phyloP scores from a whole-genome alignment of 1,140 invertebrate species.

The Homalodisca vitripennis region DNA sequence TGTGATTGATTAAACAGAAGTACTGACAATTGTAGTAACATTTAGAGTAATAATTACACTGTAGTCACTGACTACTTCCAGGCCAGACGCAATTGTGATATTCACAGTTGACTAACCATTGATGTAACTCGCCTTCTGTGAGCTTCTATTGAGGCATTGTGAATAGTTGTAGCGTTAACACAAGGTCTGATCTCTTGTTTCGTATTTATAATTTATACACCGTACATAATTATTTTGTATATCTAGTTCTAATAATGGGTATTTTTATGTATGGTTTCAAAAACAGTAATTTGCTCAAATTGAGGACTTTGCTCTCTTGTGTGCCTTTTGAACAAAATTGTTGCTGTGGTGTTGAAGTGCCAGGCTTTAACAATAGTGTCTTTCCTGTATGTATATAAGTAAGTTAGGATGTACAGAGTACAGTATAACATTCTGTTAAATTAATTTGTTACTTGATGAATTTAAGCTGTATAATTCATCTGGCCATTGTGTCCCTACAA shows the following conservation, averaged over 20 bases:
- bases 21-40: no score
- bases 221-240: no score
- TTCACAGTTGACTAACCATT: neutral
- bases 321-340: neutral
- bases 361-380: neutral
- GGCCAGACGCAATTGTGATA: conserved; percentile 12
- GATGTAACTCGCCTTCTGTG: neutral
- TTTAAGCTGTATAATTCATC: no score
- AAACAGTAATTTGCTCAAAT: neutral
- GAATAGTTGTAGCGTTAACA: neutral
- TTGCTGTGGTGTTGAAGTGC: conserved; percentile 1
- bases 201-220: conserved; percentile 15
- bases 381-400: no score
- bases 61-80: conserved; percentile 3
- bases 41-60: no score
- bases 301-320: conserved; percentile 13
- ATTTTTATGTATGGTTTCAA: neutral
- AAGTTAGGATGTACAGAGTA: no score
- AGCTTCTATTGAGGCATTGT: neutral
- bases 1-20: no score
- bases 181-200: conserved; percentile 11
- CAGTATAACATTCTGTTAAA: no score
- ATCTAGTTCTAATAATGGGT: no score
- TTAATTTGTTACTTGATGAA: no score
- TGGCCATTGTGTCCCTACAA: no score